Evolutionary conservation across 2,113 vertebrate genomes (phyloP).

Genomic region (Gulo gulo): DNA sequence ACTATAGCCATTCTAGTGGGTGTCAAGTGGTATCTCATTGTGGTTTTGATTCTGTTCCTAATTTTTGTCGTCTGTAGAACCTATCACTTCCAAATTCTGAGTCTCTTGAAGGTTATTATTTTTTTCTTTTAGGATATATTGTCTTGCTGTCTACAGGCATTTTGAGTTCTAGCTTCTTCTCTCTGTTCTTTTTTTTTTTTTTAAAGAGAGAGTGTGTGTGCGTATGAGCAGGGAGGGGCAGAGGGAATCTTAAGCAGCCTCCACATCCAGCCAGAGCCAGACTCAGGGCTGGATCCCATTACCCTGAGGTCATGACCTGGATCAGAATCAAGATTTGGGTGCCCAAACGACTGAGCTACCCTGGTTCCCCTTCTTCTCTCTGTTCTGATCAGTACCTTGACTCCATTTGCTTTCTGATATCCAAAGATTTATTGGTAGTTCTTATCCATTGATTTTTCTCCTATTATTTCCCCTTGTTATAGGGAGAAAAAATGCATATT

Average conservation of each 20-base stretch:
- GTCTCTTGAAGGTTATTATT: not conserved
- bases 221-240: not conserved
- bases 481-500: not conserved
- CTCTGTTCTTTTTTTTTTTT: not conserved
- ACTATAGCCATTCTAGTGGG: not conserved
- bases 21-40: not conserved
- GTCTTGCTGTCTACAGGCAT: not conserved
- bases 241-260: not conserved
- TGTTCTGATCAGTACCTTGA: not conserved
- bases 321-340: not conserved
- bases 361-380: not conserved
- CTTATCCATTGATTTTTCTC: not conserved
- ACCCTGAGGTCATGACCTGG: not conserved
- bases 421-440: not conserved
- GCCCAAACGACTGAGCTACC: not conserved
- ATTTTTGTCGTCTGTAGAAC: not conserved
- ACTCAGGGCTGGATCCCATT: not conserved
- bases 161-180: not conserved
- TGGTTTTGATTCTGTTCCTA: not conserved
- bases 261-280: not conserved
- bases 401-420: not conserved
- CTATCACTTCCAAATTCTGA: not conserved
- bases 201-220: not conserved
- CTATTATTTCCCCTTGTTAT: not conserved
- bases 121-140: slow-evolving; percentile 9